A percentile compares a stretch with the other conserved stretches of the same genome.
phyloP scores from a whole-genome alignment of 2,113 vertebrate species.

The Puntigrus tetrazona region DNA sequence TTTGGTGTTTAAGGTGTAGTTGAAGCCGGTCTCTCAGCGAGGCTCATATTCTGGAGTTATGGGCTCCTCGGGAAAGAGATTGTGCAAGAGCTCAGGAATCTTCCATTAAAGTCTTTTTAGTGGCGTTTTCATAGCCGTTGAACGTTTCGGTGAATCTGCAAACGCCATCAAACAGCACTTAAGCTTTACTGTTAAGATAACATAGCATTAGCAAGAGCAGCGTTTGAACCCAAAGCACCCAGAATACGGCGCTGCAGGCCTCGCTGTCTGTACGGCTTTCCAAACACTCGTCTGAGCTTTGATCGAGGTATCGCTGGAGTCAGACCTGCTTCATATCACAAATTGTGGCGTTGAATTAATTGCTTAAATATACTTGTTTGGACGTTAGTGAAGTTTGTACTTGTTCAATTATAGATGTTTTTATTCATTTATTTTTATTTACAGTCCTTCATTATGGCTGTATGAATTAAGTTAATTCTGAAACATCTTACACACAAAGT shows the following conservation, averaged over 20 bases:
- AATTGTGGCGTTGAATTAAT: not conserved
- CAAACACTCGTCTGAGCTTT: not conserved
- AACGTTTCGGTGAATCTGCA: conserved; percentile 55
- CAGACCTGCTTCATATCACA: not conserved
- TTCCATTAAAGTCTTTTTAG: conserved; percentile 43
- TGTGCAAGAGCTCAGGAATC: conserved; percentile 52
- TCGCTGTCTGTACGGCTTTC: not conserved
- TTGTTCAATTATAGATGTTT: not conserved
- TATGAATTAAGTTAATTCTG: too few relatives aligned
- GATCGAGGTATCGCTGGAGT: not conserved
- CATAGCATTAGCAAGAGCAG: conserved; percentile 27
- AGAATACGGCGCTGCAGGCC: conserved; percentile 29
- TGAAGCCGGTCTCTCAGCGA: not conserved
- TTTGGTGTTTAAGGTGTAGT: not conserved
- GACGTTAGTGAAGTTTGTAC: not conserved
- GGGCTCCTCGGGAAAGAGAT: conserved; percentile 21
- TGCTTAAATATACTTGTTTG: not conserved
- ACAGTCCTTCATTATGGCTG: too few relatives aligned
- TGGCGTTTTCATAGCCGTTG: conserved; percentile 37
- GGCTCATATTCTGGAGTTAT: conserved; percentile 20
- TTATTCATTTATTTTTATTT: too few relatives aligned
- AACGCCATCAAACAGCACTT: conserved; percentile 58
- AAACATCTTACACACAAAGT: too few relatives aligned
- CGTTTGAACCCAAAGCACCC: conserved; percentile 31
- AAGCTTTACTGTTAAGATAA: conserved; percentile 49